Evolutionary conservation across 2,888 invertebrate species (phyloP), one percentile per base, ranked within the genome.

Genomic region (Melipona beecheii): DNA sequence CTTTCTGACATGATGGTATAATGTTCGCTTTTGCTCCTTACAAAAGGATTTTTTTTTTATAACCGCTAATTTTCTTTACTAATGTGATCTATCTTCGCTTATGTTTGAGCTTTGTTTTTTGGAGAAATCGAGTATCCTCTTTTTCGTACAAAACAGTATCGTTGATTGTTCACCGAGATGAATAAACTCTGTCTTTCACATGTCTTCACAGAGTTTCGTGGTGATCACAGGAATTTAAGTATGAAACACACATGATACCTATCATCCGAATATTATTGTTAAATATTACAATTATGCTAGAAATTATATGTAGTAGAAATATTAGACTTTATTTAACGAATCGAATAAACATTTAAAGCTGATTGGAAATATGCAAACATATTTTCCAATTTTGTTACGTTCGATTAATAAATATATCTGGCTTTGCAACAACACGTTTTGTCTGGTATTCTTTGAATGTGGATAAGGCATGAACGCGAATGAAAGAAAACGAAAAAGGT

Each of bases 21-120:
- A 15, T 21, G 13, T 66, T 66, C 19, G 66, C 66, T 66, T 66
- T 6, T 24, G 49, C 66, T 43, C 49, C 3, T 49, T 49, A 43
- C 19, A 4, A 49, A 24, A 43, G 17, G 24, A 49, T 24, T 21
- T 43, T 65, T 21, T 69, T 52, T 69, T 27, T 69, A 52, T 21
- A 27, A 52, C 21, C 19, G 31, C 70, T 70, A 54, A 70, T 31
- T n/a, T 70, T 54, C 54, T n/a, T 4, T 70, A 2, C 36, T 11
- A 17, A 54, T n/a, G 17, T 54, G n/a, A 54, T 70, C 54, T 54
- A 0, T 36, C 54, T n/a, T 0, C 31, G 70, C 70, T 70, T 70
- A 15, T 54, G 54, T 70, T 70, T 70, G 31, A 31, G 70, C 70
- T 70, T 70, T n/a, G 70, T 54, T 54, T 70, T n/a, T 21, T 56